Evolutionary conservation across 2,888 invertebrate species (phyloP).

Genomic region (Scaptomyza tumidula): DNA sequence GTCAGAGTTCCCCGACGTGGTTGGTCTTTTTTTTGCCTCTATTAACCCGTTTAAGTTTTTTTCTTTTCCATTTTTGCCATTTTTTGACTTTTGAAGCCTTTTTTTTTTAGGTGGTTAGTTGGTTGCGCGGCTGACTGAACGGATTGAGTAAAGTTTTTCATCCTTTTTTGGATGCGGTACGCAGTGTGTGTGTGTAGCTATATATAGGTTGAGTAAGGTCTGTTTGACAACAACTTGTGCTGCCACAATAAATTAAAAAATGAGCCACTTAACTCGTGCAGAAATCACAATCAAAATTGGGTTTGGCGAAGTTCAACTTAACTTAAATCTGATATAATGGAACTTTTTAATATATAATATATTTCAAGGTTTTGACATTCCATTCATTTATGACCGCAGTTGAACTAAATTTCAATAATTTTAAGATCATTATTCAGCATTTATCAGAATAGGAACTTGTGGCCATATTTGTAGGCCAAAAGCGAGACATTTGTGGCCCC

Average conservation of each 20-base stretch:
- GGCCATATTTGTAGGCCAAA: slow-evolving; percentile 21
- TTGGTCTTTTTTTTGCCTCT: slow-evolving; percentile 31
- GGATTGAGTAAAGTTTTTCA: slow-evolving; percentile 38
- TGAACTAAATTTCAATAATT: slow-evolving; percentile 4
- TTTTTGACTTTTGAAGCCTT: slow-evolving; percentile 66
- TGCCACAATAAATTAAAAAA: slow-evolving; percentile 41
- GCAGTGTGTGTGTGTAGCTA: slow-evolving; percentile 28
- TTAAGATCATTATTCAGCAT: slow-evolving; percentile 34
- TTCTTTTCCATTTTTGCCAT: slow-evolving; percentile 9
- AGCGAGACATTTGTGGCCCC: slow-evolving; percentile 23
- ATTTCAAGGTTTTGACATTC: neutral
- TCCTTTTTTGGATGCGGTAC: neutral
- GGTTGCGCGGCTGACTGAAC: slow-evolving; percentile 53
- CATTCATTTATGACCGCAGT: neutral
- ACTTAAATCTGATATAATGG: no score
- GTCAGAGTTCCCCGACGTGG: slow-evolving; percentile 62
- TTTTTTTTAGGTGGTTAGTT: slow-evolving; percentile 58
- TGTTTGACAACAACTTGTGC: slow-evolving; percentile 39
- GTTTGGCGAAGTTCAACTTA: no score
- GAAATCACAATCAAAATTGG: slow-evolving; percentile 20
- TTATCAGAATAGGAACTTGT: neutral
- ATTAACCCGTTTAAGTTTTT: slow-evolving; percentile 70
- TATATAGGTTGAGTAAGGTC: slow-evolving; percentile 57
- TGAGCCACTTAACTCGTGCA: slow-evolving; percentile 34
- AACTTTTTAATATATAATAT: neutral